Percentiles rank a stretch among this genome's conserved stretches.
These are phyloP conservation scores for Sesia bembeciformis DNA, from an alignment of 2,888 invertebrate species.

Conservation along the genomic window DNA sequence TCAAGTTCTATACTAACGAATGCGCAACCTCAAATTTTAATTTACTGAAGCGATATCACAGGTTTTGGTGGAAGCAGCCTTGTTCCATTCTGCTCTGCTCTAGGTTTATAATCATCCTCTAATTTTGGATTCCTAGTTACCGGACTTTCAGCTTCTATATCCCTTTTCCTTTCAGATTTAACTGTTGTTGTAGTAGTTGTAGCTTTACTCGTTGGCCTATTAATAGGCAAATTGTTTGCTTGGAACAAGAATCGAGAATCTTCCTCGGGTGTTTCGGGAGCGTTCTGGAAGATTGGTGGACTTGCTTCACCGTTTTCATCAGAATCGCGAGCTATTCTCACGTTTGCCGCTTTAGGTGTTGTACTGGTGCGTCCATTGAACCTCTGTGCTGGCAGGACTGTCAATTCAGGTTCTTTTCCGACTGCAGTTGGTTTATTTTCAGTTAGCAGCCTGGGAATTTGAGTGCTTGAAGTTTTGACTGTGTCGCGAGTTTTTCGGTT, in stretches of 20 bases:
- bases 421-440: not conserved
- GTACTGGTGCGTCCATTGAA: not conserved
- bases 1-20: too few species aligned
- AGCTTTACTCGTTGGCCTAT: not conserved
- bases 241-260: not conserved
- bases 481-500: not conserved
- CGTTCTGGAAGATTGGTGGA: not conserved
- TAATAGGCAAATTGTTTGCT: not conserved
- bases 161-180: not conserved
- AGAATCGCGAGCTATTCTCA: not conserved
- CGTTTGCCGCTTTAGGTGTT: constrained; percentile 1
- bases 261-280: not conserved
- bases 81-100: not conserved
- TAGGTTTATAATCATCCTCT: not conserved
- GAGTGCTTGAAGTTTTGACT: not conserved
- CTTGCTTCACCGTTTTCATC: not conserved
- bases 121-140: not conserved
- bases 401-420: not conserved
- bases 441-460: not conserved
- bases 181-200: not conserved
- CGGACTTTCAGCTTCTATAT: not conserved
- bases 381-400: not conserved
- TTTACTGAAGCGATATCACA: not conserved
- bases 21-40: not conserved
- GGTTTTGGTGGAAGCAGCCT: not conserved